Percentiles rank a stretch among this genome's conserved stretches.
Conservation (phyloP, 2,888 invertebrate genomes). For the Heliconius charithonia region DNA sequence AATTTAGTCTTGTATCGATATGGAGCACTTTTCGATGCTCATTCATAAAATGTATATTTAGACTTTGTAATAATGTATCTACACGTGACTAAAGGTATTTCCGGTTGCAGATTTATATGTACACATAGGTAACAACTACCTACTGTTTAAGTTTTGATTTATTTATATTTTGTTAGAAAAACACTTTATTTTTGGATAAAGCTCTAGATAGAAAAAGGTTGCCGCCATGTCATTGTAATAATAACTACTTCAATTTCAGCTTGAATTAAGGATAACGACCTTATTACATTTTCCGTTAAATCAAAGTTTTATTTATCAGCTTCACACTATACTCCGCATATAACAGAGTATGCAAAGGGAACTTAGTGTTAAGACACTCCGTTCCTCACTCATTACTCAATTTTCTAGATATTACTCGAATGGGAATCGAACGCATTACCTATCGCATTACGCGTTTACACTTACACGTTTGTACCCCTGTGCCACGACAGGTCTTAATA, state of each 20-base stretch:
- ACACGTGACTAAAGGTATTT: conserved; percentile 18
- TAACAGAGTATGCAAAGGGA: too few species aligned
- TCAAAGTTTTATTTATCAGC: neutral
- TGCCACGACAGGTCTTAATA: too few species aligned
- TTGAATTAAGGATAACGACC: neutral
- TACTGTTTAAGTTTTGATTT: neutral
- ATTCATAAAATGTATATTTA: conserved; percentile 43
- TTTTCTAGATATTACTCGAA: too few species aligned
- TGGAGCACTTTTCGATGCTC: conserved; percentile 44
- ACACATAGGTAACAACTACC: neutral
- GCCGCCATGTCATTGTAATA: too few species aligned
- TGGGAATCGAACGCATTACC: too few species aligned
- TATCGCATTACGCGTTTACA: too few species aligned
- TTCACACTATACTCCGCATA: neutral
- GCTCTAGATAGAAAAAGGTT: neutral
- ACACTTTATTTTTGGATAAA: neutral
- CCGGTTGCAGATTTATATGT: neutral
- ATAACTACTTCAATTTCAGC: neutral
- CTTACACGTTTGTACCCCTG: too few species aligned
- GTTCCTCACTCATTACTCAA: too few species aligned
- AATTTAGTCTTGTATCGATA: conserved; percentile 48
- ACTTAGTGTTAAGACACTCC: too few species aligned
- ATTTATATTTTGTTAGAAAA: neutral
- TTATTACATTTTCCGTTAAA: neutral
- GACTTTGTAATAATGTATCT: conserved; percentile 18